A percentile compares a stretch with the other conserved stretches of the same genome.
Conservation (phyloP, 2,888 invertebrate genomes). For the Lasiommata megera region DNA sequence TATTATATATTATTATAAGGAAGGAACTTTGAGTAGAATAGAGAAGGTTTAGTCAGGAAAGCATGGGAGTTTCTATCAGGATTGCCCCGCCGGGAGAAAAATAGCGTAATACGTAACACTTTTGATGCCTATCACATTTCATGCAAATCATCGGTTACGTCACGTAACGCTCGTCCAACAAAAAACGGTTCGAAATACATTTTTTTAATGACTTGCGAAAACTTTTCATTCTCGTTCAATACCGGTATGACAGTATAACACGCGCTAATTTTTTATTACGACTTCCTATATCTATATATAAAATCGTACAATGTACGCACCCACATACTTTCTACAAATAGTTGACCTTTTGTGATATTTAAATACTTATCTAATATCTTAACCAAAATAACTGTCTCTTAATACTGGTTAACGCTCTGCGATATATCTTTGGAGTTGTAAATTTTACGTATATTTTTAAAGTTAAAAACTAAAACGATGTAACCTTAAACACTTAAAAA, state of each 20-base stretch:
- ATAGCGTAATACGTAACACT: not conserved
- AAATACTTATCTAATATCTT: not conserved
- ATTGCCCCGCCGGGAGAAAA: too few species aligned
- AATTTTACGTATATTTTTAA: too few species aligned
- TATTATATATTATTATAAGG: too few species aligned
- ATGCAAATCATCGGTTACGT: conserved; percentile 1
- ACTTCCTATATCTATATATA: conserved; percentile 1
- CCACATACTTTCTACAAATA: not conserved
- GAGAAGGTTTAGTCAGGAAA: too few species aligned
- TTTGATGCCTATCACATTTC: not conserved
- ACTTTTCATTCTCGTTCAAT: not conserved
- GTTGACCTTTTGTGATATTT: conserved; percentile 4
- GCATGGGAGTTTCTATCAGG: too few species aligned
- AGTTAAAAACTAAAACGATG: too few species aligned
- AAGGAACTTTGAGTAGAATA: too few species aligned
- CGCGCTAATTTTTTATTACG: not conserved
- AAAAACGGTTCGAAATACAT: not conserved
- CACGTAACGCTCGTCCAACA: not conserved
- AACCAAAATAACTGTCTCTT: not conserved
- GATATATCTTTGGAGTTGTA: too few species aligned
- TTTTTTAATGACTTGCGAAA: conserved; percentile 18
- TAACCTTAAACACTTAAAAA: too few species aligned
- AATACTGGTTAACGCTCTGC: too few species aligned
- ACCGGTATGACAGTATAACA: not conserved
- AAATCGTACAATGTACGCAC: not conserved